Base-by-base conservation (phyloP, 2,797 vertebrate species). In the Denticeps clupeoides region DNA sequence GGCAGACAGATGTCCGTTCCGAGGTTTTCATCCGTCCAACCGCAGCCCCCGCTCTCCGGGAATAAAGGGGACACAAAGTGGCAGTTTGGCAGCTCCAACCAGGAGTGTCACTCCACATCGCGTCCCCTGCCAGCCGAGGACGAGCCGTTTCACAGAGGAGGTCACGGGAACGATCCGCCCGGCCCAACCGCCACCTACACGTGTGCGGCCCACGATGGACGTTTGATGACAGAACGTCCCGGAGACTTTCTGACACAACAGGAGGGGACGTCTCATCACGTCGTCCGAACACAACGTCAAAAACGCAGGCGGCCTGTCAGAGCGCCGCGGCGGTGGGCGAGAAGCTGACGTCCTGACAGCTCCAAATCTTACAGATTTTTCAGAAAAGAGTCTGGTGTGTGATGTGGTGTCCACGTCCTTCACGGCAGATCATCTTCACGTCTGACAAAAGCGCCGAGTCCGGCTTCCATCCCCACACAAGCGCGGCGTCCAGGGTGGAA, bases 61-160 rank as follows among this genome's bases (percentile, higher is more conserved):
- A 82, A 84, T 85, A 82, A 82, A 82, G 78, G 79, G 74, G 77
- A 84, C 78, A 81, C 80, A 82, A 84, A 84, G 80, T 82, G 81
- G 83, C 76, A 82, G 80, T 81, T 86, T 84, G 83, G 83, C 84
- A 82, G 80, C 79, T 83, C 81, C 77, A 81, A 79, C 82, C 80
- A 81, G 75, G 80, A 81, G 77, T 85, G 82, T 84, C 83, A 84
- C 73, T 77, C 80, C 74, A 74, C 77, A 85, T 84, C 73, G 79
- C 63, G 59, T 84, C 81, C 79, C 74, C 73, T 85, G 84, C 82
- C 82, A 85, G 73, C 79, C 80, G 61, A 61, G 74, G 73, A 80
- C 63, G 72, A 70, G 61, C 76, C 57, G 68, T 59, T 7, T 54
- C 69, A 78, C 73, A 72, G 50, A 69, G 77, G 80, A 84, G 83